phyloP scores from a whole-genome alignment of 1,140 invertebrate species.

The Pseudomyrmex gracilis region DNA sequence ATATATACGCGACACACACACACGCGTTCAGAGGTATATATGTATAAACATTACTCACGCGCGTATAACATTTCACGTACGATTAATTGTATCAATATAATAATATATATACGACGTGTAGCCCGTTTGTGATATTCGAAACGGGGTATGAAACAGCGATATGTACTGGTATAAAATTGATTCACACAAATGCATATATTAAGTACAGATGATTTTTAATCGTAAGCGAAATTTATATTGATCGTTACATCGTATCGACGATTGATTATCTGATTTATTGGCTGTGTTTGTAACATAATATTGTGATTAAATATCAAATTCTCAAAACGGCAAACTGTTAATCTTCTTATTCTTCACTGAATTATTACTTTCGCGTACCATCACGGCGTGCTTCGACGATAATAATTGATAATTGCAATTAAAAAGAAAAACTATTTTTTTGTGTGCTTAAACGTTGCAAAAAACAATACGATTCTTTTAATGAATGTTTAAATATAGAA shows the following conservation, averaged over 20 bases:
- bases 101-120: constrained; percentile 25
- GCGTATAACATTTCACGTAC: constrained; percentile 38
- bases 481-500: neutral
- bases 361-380: neutral
- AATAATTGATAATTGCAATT: too few species aligned
- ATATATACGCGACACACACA: constrained; percentile 26
- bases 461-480: neutral
- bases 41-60: constrained; percentile 28
- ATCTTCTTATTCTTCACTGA: neutral
- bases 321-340: constrained; percentile 62
- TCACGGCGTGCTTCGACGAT: too few species aligned
- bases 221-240: constrained; percentile 68
- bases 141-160: constrained; percentile 30
- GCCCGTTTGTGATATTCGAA: constrained; percentile 13
- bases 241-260: constrained; percentile 72
- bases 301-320: constrained; percentile 77
- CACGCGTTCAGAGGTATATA: constrained; percentile 14
- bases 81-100: constrained; percentile 55
- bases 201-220: constrained; percentile 69
- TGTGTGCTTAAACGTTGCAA: too few species aligned
- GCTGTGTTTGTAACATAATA: constrained; percentile 78
- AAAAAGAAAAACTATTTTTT: too few species aligned
- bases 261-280: constrained; percentile 78
- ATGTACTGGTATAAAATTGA: constrained; percentile 47
- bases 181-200: constrained; percentile 63